Conservation (phyloP, 2,797 vertebrate species). For the Galaxias olidus region DNA sequence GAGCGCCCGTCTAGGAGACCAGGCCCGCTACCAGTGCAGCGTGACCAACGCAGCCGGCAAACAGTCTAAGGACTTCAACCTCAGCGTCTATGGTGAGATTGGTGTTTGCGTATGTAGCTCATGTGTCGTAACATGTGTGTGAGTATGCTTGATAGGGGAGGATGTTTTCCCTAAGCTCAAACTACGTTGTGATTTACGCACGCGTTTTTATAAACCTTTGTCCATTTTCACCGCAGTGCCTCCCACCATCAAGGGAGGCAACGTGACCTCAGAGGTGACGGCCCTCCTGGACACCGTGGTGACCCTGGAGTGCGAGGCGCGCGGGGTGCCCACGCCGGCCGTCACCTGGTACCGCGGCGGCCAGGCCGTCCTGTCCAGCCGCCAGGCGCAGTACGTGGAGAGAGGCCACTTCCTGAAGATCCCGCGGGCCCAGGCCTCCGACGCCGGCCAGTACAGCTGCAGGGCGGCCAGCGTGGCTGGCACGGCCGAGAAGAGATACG, state of each 20-base stretch:
- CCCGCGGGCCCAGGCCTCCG: conserved; percentile 78
- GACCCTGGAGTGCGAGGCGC: conserved; percentile 88
- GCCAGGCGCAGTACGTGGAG: conserved; percentile 83
- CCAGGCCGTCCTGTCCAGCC: conserved; percentile 73
- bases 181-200: background rate
- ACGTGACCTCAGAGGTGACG: conserved; percentile 82
- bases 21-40: conserved; percentile 89
- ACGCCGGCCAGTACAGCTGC: conserved; percentile 85
- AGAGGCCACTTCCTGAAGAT: conserved; percentile 90
- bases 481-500: conserved; percentile 81
- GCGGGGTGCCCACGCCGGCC: conserved; percentile 85
- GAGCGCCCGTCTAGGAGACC: conserved; percentile 84
- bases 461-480: conserved; percentile 82
- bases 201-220: background rate
- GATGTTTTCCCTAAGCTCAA: background rate
- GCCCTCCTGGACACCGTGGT: conserved; percentile 78
- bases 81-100: conserved; percentile 83
- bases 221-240: conserved; percentile 76
- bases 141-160: background rate
- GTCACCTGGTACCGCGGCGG: conserved; percentile 89
- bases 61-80: conserved; percentile 85
- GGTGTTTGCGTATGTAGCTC: background rate
- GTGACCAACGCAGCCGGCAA: conserved; percentile 87
- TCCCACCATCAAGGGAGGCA: conserved; percentile 90
- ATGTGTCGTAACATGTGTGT: background rate